These are phyloP conservation scores for Istiophorus platypterus DNA, from an alignment of 2,113 vertebrate species.

Conservation along the genomic window DNA sequence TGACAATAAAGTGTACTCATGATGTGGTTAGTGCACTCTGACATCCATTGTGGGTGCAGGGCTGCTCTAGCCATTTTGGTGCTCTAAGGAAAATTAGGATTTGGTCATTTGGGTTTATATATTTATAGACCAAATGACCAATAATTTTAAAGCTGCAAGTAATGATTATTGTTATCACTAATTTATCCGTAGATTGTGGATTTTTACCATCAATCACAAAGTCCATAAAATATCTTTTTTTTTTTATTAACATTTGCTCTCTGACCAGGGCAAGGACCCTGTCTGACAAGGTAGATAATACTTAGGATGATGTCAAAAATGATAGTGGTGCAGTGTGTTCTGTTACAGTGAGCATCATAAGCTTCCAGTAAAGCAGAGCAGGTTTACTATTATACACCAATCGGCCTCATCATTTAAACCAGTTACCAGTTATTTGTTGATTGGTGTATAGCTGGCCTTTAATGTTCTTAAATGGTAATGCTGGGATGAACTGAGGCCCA, in stretches of 20 bases:
- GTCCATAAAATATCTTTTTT: too few relatives aligned
- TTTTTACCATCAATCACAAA: too few relatives aligned
- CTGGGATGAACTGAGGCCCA: neutral
- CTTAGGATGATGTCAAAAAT: neutral
- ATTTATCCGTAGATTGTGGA: too few relatives aligned
- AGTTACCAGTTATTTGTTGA: too few relatives aligned
- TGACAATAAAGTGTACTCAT: too few relatives aligned
- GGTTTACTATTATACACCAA: neutral
- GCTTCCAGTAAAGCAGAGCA: neutral
- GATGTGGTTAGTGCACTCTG: neutral
- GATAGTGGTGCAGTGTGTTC: neutral
- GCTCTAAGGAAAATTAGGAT: too few relatives aligned
- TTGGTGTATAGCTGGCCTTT: neutral
- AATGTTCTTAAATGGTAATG: slow-evolving; percentile 13
- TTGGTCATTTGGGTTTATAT: neutral
- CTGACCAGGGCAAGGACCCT: too few relatives aligned
- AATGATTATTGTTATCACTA: neutral
- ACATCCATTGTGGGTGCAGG: neutral
- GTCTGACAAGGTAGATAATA: neutral
- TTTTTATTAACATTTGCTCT: too few relatives aligned
- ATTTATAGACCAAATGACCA: neutral
- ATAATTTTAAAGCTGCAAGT: too few relatives aligned
- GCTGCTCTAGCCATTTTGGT: too few relatives aligned
- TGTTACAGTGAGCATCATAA: neutral
- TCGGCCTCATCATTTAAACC: too few relatives aligned